Percentiles rank a stretch among this genome's conserved stretches.
These are phyloP conservation scores for Protaetia brevitarsis DNA, from an alignment of 1,140 invertebrate species.

Conservation along the genomic window DNA sequence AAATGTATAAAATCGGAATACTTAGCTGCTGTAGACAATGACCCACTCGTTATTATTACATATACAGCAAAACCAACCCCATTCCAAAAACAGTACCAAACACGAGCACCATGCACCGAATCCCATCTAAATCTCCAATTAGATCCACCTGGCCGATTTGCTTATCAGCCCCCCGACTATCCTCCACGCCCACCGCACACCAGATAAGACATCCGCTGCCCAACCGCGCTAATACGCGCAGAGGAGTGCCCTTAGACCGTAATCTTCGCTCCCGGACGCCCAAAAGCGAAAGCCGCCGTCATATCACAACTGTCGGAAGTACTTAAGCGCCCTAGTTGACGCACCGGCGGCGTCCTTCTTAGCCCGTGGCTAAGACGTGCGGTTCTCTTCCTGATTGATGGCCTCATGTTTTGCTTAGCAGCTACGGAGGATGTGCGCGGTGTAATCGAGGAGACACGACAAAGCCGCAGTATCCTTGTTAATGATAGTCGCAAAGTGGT, in stretches of 20 bases:
- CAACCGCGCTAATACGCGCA: too few species aligned
- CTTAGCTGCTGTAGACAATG: too few species aligned
- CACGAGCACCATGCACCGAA: too few species aligned
- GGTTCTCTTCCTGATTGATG: not conserved
- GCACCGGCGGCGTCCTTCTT: not conserved
- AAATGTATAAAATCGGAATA: too few species aligned
- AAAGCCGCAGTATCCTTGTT: constrained; percentile 4
- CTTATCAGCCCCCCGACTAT: not conserved
- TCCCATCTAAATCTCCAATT: not conserved
- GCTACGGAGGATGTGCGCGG: not conserved
- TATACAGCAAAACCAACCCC: too few species aligned
- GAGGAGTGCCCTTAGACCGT: too few species aligned
- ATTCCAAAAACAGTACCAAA: too few species aligned
- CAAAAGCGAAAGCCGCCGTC: too few species aligned
- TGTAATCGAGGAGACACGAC: not conserved
- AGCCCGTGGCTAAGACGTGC: not conserved
- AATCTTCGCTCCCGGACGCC: not conserved
- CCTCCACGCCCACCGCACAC: not conserved
- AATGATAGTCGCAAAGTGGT: not conserved
- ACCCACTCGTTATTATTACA: too few species aligned
- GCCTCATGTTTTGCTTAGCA: not conserved
- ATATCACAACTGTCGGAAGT: too few species aligned
- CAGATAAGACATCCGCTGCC: too few species aligned
- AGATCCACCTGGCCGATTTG: not conserved
- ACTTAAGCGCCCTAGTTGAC: not conserved